A percentile compares a stretch with the other conserved stretches of the same genome.
phyloP scores from a whole-genome alignment of 2,888 invertebrate genomes.

The Papilio demoleus region DNA sequence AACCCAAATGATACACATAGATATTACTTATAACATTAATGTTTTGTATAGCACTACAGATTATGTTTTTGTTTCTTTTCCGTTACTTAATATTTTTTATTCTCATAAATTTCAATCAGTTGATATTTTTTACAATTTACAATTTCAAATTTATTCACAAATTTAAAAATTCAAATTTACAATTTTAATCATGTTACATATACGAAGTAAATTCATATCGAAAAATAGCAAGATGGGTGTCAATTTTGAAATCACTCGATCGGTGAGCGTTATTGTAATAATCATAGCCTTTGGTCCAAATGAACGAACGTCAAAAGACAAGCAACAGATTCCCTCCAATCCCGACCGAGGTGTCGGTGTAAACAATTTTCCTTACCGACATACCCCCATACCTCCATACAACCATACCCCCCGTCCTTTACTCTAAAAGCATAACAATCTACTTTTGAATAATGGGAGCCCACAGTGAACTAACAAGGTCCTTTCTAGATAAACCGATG shows the following conservation, averaged over 20 bases:
- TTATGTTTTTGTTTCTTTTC: too few relatives aligned
- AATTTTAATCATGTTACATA: too few relatives aligned
- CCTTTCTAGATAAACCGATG: slow-evolving; percentile 32
- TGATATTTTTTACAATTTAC: too few relatives aligned
- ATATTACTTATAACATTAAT: too few relatives aligned
- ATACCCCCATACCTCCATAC: not conserved
- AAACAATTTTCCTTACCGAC: too few relatives aligned
- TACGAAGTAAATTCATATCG: slow-evolving; percentile 23
- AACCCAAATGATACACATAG: too few relatives aligned
- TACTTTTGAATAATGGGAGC: slow-evolving; percentile 51
- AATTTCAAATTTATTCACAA: too few relatives aligned
- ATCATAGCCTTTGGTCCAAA: slow-evolving; percentile 32
- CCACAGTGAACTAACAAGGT: slow-evolving; percentile 47
- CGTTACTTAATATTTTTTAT: too few relatives aligned
- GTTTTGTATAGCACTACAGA: too few relatives aligned
- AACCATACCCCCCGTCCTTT: slow-evolving; percentile 5
- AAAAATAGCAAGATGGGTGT: slow-evolving; percentile 21
- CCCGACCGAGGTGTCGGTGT: slow-evolving; percentile 30
- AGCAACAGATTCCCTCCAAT: slow-evolving; percentile 32
- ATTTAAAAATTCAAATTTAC: too few relatives aligned
- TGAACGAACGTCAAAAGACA: slow-evolving; percentile 26
- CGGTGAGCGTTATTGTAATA: slow-evolving; percentile 28
- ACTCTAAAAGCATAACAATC: slow-evolving; percentile 39
- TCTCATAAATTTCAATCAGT: too few relatives aligned
- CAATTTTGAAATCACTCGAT: slow-evolving; percentile 24